Evolutionary conservation across 2,888 invertebrate genomes (phyloP), one percentile per base, ranked within the genome.

Genomic region (Peribatodes rhomboidaria): DNA sequence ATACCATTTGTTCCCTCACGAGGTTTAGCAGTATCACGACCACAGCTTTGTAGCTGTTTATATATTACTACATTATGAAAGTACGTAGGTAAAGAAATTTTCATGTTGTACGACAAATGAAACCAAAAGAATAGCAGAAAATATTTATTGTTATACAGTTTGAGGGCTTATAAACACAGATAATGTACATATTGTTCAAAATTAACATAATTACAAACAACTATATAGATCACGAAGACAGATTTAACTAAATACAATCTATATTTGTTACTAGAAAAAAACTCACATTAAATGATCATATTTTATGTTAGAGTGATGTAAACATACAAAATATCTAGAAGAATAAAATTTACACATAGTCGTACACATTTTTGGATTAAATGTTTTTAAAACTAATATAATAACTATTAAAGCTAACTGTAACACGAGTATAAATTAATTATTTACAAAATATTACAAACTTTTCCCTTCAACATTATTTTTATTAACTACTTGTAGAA

Each of bases 361-460:
- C 84, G 82, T 87, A 88, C 80, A 88, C 83, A 86, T 90, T 89
- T 92, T 92, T 92, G 90, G 90, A 80, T 82, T 78, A 80, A 77
- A 79, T 70, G 75, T 75, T 82, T 55, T 78, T 78, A 60, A 42
- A 47, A 59, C 86, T 88, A 88, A 73, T 77, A 77, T 88, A 89
- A 85, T 86, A 89, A 81, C 91, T 92, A 92, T 92, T 93, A 93
- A 93, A 93, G 92, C 92, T 93, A 90, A 90, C 42, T 81, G 81
- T 87, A 88, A 88, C 82, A 87, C 85, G 74, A 79, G 79, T 83
- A 92, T 91, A 92, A 92, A 89, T 92, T 89, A 90, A 84, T 78
- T 92, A 91, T 92, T 86, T 92, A 93, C 91, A 92, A 90, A 63
- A 90, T 89, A 90, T 91, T 92, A 92, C 92, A 92, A 79, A 74